Evolutionary conservation across 2,113 vertebrate genomes (phyloP).

Genomic region (Piaya cayana): DNA sequence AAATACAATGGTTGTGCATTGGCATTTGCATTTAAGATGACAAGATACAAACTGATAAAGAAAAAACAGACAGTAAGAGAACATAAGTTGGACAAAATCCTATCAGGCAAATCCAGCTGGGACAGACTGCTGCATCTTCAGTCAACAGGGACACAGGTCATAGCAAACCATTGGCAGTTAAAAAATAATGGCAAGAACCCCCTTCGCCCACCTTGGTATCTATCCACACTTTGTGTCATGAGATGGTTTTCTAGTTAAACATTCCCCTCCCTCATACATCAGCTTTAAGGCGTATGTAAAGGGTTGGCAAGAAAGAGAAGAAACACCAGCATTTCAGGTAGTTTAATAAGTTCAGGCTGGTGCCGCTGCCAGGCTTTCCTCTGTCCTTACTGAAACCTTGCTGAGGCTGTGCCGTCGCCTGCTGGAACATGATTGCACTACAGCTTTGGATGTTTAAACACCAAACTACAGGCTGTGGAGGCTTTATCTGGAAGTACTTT

Average conservation of each 20-base stretch:
- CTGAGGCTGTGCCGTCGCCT: constrained; percentile 41
- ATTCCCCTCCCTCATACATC: background rate
- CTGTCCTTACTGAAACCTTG: background rate
- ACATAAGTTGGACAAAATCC: background rate
- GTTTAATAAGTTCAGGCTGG: background rate
- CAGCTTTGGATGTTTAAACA: background rate
- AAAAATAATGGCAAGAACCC: background rate
- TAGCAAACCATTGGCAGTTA: background rate
- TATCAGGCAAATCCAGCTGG: background rate
- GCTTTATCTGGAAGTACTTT: background rate
- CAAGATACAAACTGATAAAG: background rate
- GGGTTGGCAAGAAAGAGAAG: background rate
- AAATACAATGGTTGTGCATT: rapidly evolving
- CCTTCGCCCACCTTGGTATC: background rate
- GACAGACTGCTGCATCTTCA: background rate
- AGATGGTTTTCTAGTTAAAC: background rate
- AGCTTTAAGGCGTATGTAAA: background rate
- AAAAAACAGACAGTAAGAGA: background rate
- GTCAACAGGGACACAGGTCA: background rate
- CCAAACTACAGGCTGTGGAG: background rate
- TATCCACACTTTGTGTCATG: background rate
- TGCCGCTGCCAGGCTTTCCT: background rate
- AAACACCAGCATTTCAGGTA: rapidly evolving
- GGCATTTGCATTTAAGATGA: background rate
- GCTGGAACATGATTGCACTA: constrained; percentile 30